Conservation (phyloP, 1,140 invertebrate species). For the Nixonia krombeini region DNA sequence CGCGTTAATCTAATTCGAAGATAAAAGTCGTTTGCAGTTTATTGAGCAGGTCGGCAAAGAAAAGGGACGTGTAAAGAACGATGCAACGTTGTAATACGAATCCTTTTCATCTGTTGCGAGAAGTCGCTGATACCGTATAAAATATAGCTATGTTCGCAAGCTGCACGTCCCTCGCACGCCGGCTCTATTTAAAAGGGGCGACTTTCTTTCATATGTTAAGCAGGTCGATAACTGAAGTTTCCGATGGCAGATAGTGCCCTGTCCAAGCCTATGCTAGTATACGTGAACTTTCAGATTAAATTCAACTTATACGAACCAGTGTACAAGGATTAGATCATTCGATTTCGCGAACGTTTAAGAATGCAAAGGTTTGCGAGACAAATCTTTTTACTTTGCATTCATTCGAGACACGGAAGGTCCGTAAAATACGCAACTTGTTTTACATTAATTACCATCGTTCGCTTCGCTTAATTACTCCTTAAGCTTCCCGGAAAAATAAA, state of each 20-base stretch:
- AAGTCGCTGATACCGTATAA: not conserved
- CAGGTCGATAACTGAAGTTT: constrained; percentile 7
- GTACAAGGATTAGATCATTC: constrained; percentile 20
- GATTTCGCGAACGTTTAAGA: constrained; percentile 29
- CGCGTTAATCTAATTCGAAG: no score
- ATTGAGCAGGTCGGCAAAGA: no score
- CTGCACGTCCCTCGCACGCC: not conserved
- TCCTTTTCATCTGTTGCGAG: not conserved
- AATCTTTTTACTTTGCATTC: constrained; percentile 36
- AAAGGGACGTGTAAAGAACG: not conserved
- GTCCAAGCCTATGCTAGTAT: not conserved
- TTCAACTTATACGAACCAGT: constrained; percentile 9
- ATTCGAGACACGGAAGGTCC: constrained; percentile 20
- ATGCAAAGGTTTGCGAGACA: constrained; percentile 35
- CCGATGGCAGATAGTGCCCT: constrained; percentile 1
- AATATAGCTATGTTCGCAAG: constrained; percentile 5
- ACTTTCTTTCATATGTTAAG: constrained; percentile 13
- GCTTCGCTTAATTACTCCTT: constrained; percentile 27
- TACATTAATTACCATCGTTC: constrained; percentile 43
- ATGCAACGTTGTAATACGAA: not conserved
- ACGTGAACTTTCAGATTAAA: constrained; percentile 18
- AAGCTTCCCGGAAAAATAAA: constrained; percentile 6
- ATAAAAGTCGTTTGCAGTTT: no score
- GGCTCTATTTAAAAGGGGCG: constrained; percentile 10
- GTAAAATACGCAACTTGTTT: constrained; percentile 32